These are phyloP conservation scores for Apamea monoglypha DNA, from an alignment of 2,888 invertebrate genomes.

Conservation along the genomic window DNA sequence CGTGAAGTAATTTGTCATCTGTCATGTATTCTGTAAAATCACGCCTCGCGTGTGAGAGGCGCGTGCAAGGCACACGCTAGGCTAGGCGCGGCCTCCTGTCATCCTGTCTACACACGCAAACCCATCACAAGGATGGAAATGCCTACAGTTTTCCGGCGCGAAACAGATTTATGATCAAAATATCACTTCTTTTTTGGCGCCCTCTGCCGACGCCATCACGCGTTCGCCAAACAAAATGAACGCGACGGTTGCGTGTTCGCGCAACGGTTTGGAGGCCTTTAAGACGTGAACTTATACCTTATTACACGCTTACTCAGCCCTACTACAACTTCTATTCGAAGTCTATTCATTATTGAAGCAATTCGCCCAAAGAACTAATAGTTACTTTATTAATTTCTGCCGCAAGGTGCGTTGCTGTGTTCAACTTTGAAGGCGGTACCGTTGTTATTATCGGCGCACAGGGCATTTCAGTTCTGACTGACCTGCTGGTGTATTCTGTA, in stretches of 20 bases:
- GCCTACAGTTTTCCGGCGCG: not conserved
- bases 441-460: not conserved
- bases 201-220: not conserved
- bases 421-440: not conserved
- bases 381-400: not conserved
- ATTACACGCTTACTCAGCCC: too few relatives aligned
- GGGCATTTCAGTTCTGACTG: not conserved
- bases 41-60: slow-evolving; percentile 3
- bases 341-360: not conserved
- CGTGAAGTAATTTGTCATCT: not conserved
- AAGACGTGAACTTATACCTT: too few relatives aligned
- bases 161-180: slow-evolving; percentile 3
- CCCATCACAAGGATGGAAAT: not conserved
- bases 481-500: too few relatives aligned
- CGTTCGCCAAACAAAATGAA: not conserved
- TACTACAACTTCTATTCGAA: too few relatives aligned
- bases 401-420: not conserved
- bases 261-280: too few relatives aligned
- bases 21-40: not conserved
- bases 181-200: not conserved
- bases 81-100: slow-evolving; percentile 11
- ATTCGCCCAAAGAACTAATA: not conserved
- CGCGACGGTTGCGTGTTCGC: not conserved
- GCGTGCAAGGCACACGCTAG: not conserved
- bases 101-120: not conserved